Base-by-base conservation (phyloP, 1,140 invertebrate species). In the Drosophila kurseongensis region DNA sequence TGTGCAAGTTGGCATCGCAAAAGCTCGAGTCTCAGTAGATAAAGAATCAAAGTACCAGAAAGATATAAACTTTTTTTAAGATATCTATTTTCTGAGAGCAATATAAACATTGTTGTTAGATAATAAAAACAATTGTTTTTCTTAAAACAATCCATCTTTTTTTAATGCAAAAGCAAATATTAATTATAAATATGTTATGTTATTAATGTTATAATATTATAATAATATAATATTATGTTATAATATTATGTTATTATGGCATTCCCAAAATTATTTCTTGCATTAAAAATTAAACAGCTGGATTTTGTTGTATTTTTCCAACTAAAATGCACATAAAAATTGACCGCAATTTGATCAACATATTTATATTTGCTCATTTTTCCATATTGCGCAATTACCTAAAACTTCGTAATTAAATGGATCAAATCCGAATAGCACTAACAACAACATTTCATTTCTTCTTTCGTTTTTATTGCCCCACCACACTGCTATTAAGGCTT, bases 381-480 rank as follows among this genome's bases (percentile, higher is more conserved):
- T 44, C 16, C 48, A 18, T 48, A 41, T 72, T 71, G 44, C 66
- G 69, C 44, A 72, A 50, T 72, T 58, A 40, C 65, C 44, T 6
- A 18, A 72, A 68, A 50, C 50, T 71, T 16, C 65, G 45, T 71
- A 68, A 69, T 47, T 67, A 69, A 69, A 69, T 55, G 66, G 66
- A 55, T 69, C 61, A 69, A 55, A 55, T 16, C 29, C 60, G 27
- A 63, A 48, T 48, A 32, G 42, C 54, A 65, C 42, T 29, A 47
- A 13, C 41, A 40, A 35, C 13, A 27, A n/a, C 59, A 50, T 42
- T 72, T 71, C 5, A 36, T 58, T 72, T 57, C 68, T 29, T 58
- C 44, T 36, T 12, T 57, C 38, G 23, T n/a, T 44, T 68, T 71
- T 71, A 72, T 71, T 27, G 51, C 67, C 45, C 63, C 35, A n/a